phyloP scores from a whole-genome alignment of 1,140 invertebrate species.

The Anastrepha ludens region DNA sequence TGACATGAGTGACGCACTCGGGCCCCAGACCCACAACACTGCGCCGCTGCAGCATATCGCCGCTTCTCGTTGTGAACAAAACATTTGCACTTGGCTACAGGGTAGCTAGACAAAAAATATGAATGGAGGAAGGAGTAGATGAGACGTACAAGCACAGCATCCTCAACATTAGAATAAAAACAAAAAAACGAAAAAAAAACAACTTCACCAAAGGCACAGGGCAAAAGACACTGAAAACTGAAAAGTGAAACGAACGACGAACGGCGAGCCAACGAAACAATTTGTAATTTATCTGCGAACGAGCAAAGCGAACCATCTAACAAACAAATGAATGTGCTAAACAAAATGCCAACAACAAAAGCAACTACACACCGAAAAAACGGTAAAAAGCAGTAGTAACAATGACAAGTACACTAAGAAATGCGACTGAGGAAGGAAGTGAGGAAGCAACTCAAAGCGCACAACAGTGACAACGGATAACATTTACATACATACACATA shows the following conservation, averaged over 20 bases:
- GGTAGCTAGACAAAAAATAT: not conserved
- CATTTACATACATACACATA: not conserved
- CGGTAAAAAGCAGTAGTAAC: not conserved
- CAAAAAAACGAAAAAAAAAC: not conserved
- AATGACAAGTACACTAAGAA: constrained; percentile 24
- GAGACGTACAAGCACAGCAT: not conserved
- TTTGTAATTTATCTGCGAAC: constrained; percentile 73
- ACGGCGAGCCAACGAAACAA: constrained; percentile 66
- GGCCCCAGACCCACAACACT: not conserved
- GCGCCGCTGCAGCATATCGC: not conserved
- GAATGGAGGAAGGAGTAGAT: not conserved
- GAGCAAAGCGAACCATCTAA: constrained; percentile 14
- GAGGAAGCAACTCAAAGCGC: not conserved
- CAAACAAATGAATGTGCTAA: constrained; percentile 12
- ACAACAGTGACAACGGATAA: constrained; percentile 21
- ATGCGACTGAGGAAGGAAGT: constrained; percentile 34
- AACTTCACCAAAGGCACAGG: not conserved
- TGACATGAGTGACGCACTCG: constrained; percentile 24
- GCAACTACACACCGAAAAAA: constrained; percentile 1
- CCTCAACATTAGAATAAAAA: not conserved
- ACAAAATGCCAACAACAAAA: not conserved
- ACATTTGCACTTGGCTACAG: not conserved
- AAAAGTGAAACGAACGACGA: not conserved
- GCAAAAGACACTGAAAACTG: not conserved
- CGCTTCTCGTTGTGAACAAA: not conserved